Conservation (phyloP, 2,113 vertebrate species). For the Poecile atricapillus region DNA sequence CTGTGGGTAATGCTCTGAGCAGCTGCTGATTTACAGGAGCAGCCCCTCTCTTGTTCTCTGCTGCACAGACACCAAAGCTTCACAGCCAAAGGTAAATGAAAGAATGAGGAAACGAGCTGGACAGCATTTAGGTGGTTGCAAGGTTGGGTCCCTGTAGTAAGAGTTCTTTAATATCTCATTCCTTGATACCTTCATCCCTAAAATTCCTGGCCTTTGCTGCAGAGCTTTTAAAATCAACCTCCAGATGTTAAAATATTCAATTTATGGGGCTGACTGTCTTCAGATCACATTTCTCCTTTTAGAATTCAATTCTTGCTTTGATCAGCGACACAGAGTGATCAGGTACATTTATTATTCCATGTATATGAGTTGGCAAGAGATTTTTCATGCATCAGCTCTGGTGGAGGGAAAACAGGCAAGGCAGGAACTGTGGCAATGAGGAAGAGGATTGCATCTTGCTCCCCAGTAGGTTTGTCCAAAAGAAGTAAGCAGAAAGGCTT, state of each 20-base stretch:
- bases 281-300: background rate
- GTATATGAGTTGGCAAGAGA: background rate
- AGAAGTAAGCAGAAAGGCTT: background rate
- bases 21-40: background rate
- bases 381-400: background rate
- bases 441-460: background rate
- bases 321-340: background rate
- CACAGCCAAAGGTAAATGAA: background rate
- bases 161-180: background rate
- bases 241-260: background rate
- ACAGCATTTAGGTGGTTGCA: background rate
- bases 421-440: background rate
- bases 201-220: background rate
- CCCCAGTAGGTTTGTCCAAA: background rate
- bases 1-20: background rate
- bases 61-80: background rate
- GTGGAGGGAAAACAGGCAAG: background rate
- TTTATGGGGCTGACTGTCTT: background rate
- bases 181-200: background rate
- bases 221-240: background rate
- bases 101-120: background rate
- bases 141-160: background rate
- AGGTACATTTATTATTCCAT: background rate
- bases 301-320: slow-evolving; percentile 18
- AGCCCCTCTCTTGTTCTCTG: background rate